Base-by-base conservation (phyloP, 2,113 vertebrate genomes). In the Labeo catla region DNA sequence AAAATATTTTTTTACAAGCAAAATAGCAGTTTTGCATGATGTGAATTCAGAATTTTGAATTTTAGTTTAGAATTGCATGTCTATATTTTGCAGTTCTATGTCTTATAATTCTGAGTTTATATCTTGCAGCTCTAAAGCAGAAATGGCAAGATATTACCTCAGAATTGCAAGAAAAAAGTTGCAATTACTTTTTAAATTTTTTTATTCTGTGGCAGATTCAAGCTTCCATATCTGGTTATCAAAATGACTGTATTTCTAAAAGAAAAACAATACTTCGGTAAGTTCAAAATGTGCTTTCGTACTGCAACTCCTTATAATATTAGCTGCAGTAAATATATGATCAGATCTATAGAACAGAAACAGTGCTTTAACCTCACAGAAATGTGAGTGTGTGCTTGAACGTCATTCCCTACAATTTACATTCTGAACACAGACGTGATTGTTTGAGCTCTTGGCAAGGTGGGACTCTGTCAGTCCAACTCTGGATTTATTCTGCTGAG, bases 401-500 rank as follows among this genome's bases (percentile, higher is more conserved):
- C 74, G 28, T 6, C 13, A 34, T 54, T 65, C 79, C 63, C 65
- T 7, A 73, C 10, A 73, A n/a, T 36, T 82, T 68, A 66, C 63
- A 52, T 34, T 57, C 84, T 87, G 77, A 23, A 66, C 89, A 63
- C 83, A 89, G 88, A 90, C 84, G 63, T 88, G 81, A 83, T 73
- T 89, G 83, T 59, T 74, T 83, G 74, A 76, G 89, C 92, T 92
- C 68, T 84, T 91, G 90, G 92, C 91, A 92, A 93, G 90, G 91
- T 91, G 87, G 81, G 89, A 90, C 91, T 52, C 91, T 91, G 93
- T 93, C 90, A 91, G 88, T 84, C 88, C 73, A 86, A 91, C 87
- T 93, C 61, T 85, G 88, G 88, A 76, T 84, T 79, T 72, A 87
- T 84, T 91, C 88, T 90, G 92, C 92, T 90, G 92, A 94, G 88